These are phyloP conservation scores for Aplochiton taeniatus DNA, from an alignment of 2,797 vertebrate species.

Conservation along the genomic window DNA sequence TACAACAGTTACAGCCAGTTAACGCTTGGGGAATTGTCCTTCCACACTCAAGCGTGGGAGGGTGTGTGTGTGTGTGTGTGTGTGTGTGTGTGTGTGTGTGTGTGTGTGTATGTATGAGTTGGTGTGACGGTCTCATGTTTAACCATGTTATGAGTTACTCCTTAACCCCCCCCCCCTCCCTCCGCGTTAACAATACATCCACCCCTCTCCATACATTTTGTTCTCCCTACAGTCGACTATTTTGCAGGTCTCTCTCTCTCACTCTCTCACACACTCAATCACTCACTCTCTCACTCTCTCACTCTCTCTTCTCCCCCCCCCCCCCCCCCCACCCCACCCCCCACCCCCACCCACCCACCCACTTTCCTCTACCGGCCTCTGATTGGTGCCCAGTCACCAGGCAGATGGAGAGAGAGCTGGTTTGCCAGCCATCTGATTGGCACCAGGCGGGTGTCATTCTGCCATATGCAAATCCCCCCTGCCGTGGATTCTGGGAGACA, in stretches of 20 bases:
- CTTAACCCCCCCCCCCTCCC: slow-evolving; percentile 11
- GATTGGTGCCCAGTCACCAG: slow-evolving; percentile 27
- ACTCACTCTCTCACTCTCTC: slow-evolving; percentile 16
- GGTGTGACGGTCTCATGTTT: not conserved
- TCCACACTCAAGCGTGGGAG: not conserved
- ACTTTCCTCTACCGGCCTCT: slow-evolving; percentile 37
- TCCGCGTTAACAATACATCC: not conserved
- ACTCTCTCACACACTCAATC: slow-evolving; percentile 12
- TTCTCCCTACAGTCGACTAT: too few relatives aligned
- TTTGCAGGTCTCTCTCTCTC: not conserved
- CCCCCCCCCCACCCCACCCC: slow-evolving; percentile 32
- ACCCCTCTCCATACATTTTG: not conserved
- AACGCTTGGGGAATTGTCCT: slow-evolving; percentile 12
- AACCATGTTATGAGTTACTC: slow-evolving; percentile 19
- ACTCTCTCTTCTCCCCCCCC: slow-evolving; percentile 25
- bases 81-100: not conserved
- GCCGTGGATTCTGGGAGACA: too few relatives aligned
- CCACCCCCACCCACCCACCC: too few relatives aligned
- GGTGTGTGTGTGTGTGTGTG: not conserved
- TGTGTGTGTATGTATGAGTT: slow-evolving; percentile 11
- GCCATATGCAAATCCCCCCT: slow-evolving; percentile 54
- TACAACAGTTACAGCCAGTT: slow-evolving; percentile 21
- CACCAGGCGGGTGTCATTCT: slow-evolving; percentile 51
- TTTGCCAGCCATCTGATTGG: slow-evolving; percentile 43
- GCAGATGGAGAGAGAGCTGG: slow-evolving; percentile 48